phyloP scores from a whole-genome alignment of 2,797 vertebrate genomes.

The Diplodus sargus region DNA sequence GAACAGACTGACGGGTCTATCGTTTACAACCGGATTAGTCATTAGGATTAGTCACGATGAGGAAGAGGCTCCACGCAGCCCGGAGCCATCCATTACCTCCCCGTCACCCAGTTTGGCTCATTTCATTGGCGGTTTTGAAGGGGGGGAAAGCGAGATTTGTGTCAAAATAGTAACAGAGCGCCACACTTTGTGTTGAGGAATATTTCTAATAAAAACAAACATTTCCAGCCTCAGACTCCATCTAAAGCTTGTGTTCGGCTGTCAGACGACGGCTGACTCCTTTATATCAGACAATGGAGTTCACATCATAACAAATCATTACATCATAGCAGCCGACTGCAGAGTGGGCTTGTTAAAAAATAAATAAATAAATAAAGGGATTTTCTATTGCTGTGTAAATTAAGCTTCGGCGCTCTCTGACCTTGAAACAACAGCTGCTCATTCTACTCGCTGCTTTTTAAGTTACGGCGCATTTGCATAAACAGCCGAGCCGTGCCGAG shows the following conservation, averaged over 20 bases:
- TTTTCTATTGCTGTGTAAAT: conserved; percentile 45
- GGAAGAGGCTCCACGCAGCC: conserved; percentile 58
- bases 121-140: conserved; percentile 33
- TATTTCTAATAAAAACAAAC: conserved; percentile 33
- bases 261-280: background rate
- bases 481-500: conserved; percentile 17
- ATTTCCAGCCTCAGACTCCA: conserved; percentile 8
- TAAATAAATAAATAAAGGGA: no score
- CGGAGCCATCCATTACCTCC: conserved; percentile 60
- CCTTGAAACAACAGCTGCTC: conserved; percentile 58
- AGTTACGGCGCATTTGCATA: conserved; percentile 43
- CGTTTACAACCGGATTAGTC: conserved; percentile 79
- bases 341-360: conserved; percentile 4
- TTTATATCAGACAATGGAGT: conserved; percentile 27
- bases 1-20: conserved; percentile 59
- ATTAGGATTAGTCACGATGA: conserved; percentile 75
- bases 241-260: conserved; percentile 19
- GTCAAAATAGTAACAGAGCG: conserved; percentile 21
- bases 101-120: conserved; percentile 48
- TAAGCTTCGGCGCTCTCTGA: conserved; percentile 43
- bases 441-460: conserved; percentile 53
- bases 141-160: conserved; percentile 18
- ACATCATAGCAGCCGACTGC: conserved; percentile 36
- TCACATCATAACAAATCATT: conserved; percentile 40
- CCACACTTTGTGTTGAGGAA: conserved; percentile 5